These are phyloP conservation scores for Sus scrofa DNA, from an alignment of 2,113 vertebrate species.

Conservation along the genomic window T2T-Sscrofa CM000826.6:79137501-79138000, in stretches of 20 bases:
- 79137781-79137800: background rate
- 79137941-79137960: too few species aligned
- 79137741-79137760: background rate
- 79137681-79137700: background rate
- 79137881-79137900: background rate
- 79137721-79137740: background rate
- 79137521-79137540: background rate
- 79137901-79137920: background rate
- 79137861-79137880: background rate
- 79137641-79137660: background rate
- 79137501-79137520: background rate
- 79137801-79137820: background rate
- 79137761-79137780: background rate
- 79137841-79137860: background rate
- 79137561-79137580: background rate
- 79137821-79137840: background rate
- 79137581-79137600: background rate
- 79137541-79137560: background rate
- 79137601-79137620: background rate
- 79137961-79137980: too few species aligned
- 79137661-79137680: background rate
- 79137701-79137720: background rate
- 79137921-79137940: too few species aligned
- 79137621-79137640: background rate
- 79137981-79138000: too few species aligned